Evolutionary conservation across 2,113 vertebrate genomes (phyloP), one percentile per base, ranked within the genome.

Genomic region (Vireo altiloquus): DNA sequence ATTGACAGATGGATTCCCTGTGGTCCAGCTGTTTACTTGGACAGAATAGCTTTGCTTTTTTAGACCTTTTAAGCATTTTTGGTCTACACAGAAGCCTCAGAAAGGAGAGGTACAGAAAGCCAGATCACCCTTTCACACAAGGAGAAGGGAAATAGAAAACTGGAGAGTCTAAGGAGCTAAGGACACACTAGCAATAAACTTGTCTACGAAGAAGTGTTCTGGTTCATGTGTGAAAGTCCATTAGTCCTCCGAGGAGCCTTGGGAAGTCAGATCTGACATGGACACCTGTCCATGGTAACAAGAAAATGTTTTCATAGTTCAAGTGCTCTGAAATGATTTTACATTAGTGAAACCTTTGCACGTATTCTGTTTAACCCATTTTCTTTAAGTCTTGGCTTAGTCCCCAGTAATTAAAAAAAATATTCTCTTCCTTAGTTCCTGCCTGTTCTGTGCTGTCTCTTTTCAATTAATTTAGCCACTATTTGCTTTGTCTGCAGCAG

Each of bases 11-110:
- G 86, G 76, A 90, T 78, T 83, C 81, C 47, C 57, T 65, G 23
- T 80, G 65, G 61, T 84, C 87, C 93, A 92, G 93, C 61, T 87
- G 83, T 79, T 95, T 77, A 24, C 49, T 87, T 14, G 54, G 89
- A 69, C 21, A 69, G 78, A 53, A 42, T 7, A 66, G 14, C 28
- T 85, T 92, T 90, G 49, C 49, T 95, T 92, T 92, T 39, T 85
- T 70, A 65, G 40, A 65, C 28, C 49, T 94, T 79, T 85, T 22
- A 79, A 82, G 21, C 14, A 57, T 27, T 82, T 91, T 60, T 87
- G 28, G 20, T 82, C 23, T 27, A 11, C 28, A 9, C 1, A 40
- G 37, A 80, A 54, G 22, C 44, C n/a, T 50, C 35, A 42, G 6
- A 66, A 91, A 77, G 10, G 20, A 91, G 47, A 75, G 28, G 42